Percentiles rank a stretch among this genome's conserved stretches.
phyloP scores from a whole-genome alignment of 2,113 vertebrate genomes.

The Pardalotus punctatus region DNA sequence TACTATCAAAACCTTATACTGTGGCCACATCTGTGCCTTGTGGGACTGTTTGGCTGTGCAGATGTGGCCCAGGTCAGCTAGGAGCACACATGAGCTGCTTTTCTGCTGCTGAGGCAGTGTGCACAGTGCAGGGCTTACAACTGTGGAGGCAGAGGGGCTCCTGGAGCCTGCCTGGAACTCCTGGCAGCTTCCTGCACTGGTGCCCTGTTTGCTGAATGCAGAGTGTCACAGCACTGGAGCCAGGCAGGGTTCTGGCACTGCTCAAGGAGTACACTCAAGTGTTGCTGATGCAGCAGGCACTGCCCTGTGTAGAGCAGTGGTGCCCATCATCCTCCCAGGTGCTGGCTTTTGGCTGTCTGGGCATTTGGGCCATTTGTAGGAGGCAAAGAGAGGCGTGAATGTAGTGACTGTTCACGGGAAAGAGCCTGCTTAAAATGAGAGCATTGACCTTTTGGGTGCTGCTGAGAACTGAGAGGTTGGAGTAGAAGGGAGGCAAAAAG shows the following conservation, averaged over 20 bases:
- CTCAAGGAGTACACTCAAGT: rapidly evolving
- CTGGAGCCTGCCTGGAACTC: background rate
- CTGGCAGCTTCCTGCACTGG: rapidly evolving
- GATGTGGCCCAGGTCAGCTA: background rate
- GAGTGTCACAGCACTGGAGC: background rate
- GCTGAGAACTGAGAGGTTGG: rapidly evolving
- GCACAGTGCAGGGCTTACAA: background rate
- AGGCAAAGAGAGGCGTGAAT: background rate
- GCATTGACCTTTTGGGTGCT: background rate
- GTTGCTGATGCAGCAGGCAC: background rate
- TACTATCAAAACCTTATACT: background rate
- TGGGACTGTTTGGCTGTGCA: background rate
- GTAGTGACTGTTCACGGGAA: background rate
- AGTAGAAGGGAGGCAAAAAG: background rate
- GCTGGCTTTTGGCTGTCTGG: background rate
- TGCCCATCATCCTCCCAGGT: background rate
- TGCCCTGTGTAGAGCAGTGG: background rate
- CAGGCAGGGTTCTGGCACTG: rapidly evolving
- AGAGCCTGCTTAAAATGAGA: background rate
- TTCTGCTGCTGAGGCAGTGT: background rate
- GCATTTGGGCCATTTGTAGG: background rate
- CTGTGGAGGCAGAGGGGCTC: background rate
- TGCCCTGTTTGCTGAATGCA: rapidly evolving
- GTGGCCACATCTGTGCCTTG: background rate
- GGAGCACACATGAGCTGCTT: rapidly evolving